phyloP scores from a whole-genome alignment of 2,888 invertebrate genomes.

The Diarsia mendica region DNA sequence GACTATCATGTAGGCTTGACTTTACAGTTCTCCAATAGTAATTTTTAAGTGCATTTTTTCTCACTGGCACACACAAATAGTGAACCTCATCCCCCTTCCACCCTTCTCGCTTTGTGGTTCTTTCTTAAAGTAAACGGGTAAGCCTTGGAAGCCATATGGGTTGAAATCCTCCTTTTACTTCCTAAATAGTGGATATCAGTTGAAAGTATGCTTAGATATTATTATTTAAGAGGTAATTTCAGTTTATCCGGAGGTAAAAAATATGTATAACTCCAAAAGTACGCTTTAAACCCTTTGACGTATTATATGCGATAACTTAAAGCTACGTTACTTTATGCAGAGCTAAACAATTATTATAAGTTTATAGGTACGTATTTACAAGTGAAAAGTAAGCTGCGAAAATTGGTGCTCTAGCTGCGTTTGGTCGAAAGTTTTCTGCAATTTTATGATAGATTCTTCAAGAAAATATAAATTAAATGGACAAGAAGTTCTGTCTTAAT shows the following conservation, averaged over 20 bases:
- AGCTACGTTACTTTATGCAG: slow-evolving; percentile 55
- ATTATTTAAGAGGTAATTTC: background rate
- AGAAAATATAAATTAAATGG: background rate
- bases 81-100: too few species aligned
- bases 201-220: background rate
- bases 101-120: background rate
- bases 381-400: slow-evolving; percentile 25
- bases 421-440: slow-evolving; percentile 5
- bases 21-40: background rate
- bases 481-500: background rate
- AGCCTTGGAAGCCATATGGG: too few species aligned
- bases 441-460: background rate
- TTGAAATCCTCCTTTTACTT: background rate
- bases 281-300: slow-evolving; percentile 34
- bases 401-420: slow-evolving; percentile 13
- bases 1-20: background rate
- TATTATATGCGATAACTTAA: slow-evolving; percentile 56
- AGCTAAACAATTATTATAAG: slow-evolving; percentile 45
- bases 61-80: background rate
- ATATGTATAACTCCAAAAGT: slow-evolving; percentile 47
- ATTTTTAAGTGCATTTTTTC: background rate
- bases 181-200: slow-evolving; percentile 10
- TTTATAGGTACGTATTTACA: slow-evolving; percentile 64
- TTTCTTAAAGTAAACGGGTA: background rate
- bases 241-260: background rate